Evolutionary conservation across 2,888 invertebrate species (phyloP), one percentile per base, ranked within the genome.

Genomic region (Xanthorhoe designata): DNA sequence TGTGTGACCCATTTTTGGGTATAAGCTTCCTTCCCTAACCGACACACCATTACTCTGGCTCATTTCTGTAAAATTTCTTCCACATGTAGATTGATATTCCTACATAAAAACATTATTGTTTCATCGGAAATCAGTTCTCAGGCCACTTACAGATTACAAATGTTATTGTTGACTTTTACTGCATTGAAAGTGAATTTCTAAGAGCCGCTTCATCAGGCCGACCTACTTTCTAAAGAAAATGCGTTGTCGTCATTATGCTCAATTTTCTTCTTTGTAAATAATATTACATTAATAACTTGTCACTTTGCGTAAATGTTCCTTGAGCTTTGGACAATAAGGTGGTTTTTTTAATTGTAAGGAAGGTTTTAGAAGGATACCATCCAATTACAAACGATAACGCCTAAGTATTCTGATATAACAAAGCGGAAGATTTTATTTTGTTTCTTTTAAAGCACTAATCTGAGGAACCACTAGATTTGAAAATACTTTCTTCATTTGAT

Each of bases 161-260:
- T 78, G 75, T 75, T 76, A 77, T 77, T 78, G 75, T 77, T 66
- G 69, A 74, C 79, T 82, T 70, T 78, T 79, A 76, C 79, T 71
- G 79, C 55, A 71, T 69, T 49, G 71, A 83, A 82, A 86, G 83
- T 78, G 78, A 84, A 81, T 83, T 82, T 82, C 82, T 79, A 75
- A 81, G 84, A 83, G 82, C 74, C 72, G 77, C 79, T 78, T 82
- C 83, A 84, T 82, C 78, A 78, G 70, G 53, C 54, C 71, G 81
- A 75, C 85, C 84, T 72, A 85, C 87, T 89, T 88, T 88, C 87
- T 80, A 81, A 78, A 85, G 86, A 88, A 86, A 87, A 87, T 84
- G 78, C 77, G 80, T 75, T 79, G 72, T 76, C 78, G 75, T 70
- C 68, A 78, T 81, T 75, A 78, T 68, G 72, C 73, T 72, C 67